Conservation (phyloP, 2,797 vertebrate species). For the Pelochelys cantorii region DNA sequence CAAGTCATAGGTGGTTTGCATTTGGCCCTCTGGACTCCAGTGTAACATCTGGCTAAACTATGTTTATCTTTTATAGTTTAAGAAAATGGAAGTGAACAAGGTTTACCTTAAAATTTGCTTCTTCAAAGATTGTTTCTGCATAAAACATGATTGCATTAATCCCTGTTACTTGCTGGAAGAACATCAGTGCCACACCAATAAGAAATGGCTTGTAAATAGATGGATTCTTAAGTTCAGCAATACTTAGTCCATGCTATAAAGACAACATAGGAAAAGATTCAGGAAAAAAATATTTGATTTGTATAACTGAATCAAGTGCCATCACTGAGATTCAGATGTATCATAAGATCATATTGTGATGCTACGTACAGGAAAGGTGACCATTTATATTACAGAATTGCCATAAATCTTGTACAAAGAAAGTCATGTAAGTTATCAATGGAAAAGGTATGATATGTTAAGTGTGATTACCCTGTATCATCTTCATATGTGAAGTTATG, state of each 20-base stretch:
- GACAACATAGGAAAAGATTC: not conserved
- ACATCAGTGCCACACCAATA: conserved; percentile 89
- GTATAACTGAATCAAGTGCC: not conserved
- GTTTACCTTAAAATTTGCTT: conserved; percentile 89
- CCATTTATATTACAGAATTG: no score
- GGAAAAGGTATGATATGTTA: no score
- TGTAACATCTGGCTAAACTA: not conserved
- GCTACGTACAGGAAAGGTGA: no score
- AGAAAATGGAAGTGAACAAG: not conserved
- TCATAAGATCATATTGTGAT: not conserved
- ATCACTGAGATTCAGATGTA: not conserved
- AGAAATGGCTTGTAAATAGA: conserved; percentile 90
- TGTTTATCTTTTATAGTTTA: not conserved
- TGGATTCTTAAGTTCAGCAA: conserved; percentile 84
- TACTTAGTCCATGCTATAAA: conserved; percentile 80
- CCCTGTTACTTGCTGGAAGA: conserved; percentile 93
- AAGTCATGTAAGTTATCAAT: no score
- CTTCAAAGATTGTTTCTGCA: conserved; percentile 90
- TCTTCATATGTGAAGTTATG: no score
- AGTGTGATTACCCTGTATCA: no score
- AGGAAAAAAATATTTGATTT: not conserved
- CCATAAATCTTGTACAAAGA: no score
- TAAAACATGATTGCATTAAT: conserved; percentile 98
- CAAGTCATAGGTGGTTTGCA: not conserved
- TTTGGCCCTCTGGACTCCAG: not conserved